A percentile compares a stretch with the other conserved stretches of the same genome.
These are phyloP conservation scores for Orchesella cincta DNA, from an alignment of 1,140 invertebrate genomes.

Conservation along the genomic window DNA sequence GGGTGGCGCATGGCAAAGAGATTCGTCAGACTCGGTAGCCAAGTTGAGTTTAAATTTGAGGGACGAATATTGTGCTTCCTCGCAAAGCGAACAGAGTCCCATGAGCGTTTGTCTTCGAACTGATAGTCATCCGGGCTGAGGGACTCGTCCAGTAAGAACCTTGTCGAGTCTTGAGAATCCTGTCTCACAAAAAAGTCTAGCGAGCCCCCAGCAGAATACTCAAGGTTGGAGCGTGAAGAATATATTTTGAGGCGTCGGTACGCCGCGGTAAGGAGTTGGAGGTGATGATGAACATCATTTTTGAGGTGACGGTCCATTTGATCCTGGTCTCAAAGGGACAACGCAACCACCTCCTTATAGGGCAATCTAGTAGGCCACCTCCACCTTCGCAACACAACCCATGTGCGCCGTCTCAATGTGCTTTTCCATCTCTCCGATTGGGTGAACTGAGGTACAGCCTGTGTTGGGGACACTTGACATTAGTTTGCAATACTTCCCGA, in stretches of 20 bases:
- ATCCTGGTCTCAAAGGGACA: no score
- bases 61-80: conserved; percentile 36
- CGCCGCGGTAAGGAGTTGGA: conserved; percentile 49
- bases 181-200: conserved; percentile 41
- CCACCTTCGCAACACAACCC: not conserved
- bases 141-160: conserved; percentile 44
- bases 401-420: conserved; percentile 42
- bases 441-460: conserved; percentile 54
- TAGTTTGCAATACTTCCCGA: conserved; percentile 75
- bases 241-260: conserved; percentile 47
- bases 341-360: no score
- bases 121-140: conserved; percentile 47
- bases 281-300: conserved; percentile 56
- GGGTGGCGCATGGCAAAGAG: conserved; percentile 37
- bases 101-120: conserved; percentile 43
- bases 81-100: conserved; percentile 44
- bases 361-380: no score
- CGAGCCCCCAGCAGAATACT: conserved; percentile 40
- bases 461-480: conserved; percentile 54
- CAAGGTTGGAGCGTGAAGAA: conserved; percentile 31
- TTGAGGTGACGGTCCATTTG: conserved; percentile 73
- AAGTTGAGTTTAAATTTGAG: no score
- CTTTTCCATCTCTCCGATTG: conserved; percentile 54
- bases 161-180: conserved; percentile 45
- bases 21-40: conserved; percentile 48